Conservation (phyloP, 2,888 invertebrate genomes). For the Silvanus unidentatus region DNA sequence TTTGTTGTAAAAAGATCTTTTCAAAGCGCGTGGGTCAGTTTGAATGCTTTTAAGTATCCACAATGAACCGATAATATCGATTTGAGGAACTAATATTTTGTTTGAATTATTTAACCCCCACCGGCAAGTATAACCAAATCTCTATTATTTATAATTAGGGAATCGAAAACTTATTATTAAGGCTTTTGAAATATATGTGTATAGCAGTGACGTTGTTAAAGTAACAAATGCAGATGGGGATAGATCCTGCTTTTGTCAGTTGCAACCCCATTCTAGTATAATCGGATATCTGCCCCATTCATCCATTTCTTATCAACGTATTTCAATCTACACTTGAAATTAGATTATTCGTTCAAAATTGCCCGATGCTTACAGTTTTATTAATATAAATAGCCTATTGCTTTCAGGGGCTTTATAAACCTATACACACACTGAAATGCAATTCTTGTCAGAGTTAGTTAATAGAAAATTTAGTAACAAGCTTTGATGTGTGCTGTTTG, state of each 20-base stretch:
- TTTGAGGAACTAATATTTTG: too few species aligned
- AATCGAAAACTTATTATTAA: constrained; percentile 36
- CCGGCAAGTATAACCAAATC: constrained; percentile 18
- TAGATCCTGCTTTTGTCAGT: constrained; percentile 33
- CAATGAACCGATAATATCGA: too few species aligned
- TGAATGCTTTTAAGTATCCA: too few species aligned
- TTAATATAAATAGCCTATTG: background rate
- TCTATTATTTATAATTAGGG: constrained; percentile 30
- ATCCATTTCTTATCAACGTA: constrained; percentile 31
- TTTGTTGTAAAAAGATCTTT: too few species aligned
- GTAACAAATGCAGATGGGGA: constrained; percentile 36
- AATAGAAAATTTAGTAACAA: too few species aligned
- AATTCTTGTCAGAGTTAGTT: too few species aligned
- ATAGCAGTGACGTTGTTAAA: constrained; percentile 27
- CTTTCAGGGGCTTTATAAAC: too few species aligned
- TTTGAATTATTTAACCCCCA: too few species aligned
- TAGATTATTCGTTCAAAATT: constrained; percentile 1
- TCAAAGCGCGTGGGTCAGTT: too few species aligned
- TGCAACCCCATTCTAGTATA: constrained; percentile 32
- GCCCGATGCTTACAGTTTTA: constrained; percentile 1
- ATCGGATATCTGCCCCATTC: constrained; percentile 34
- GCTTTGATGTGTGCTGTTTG: too few species aligned
- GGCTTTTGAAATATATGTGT: constrained; percentile 8
- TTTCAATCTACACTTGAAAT: constrained; percentile 17
- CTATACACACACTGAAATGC: too few species aligned